Evolutionary conservation across 2,113 vertebrate species (phyloP).

Genomic region (Lycocorax pyrrhopterus): DNA sequence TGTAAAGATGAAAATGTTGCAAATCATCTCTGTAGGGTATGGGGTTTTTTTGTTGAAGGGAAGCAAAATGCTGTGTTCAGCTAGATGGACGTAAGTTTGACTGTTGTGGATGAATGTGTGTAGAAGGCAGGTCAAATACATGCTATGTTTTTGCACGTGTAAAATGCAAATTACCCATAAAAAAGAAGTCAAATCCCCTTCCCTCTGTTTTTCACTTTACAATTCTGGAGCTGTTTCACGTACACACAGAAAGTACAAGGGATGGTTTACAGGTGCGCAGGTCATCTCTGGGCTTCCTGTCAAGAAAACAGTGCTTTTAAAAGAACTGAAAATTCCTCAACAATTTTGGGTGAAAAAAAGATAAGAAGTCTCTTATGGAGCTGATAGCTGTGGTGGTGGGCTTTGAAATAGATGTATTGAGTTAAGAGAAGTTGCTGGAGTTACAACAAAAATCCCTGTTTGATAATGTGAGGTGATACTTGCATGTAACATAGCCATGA

Average conservation of each 20-base stretch:
- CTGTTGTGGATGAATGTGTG: not conserved
- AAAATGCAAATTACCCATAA: not conserved
- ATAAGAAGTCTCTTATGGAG: not conserved
- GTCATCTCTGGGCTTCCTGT: not conserved
- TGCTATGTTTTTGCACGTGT: not conserved
- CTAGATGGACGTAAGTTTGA: not conserved
- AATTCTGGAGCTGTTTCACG: not conserved
- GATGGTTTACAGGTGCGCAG: not conserved
- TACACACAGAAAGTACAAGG: not conserved
- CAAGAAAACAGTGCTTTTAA: not conserved
- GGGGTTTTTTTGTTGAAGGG: not conserved
- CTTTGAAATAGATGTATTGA: not conserved
- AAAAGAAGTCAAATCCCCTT: not conserved
- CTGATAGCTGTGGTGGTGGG: not conserved
- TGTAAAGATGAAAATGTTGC: slow-evolving; percentile 30
- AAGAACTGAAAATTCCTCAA: not conserved
- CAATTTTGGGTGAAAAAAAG: not conserved
- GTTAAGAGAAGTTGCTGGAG: not conserved
- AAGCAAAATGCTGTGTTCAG: not conserved
- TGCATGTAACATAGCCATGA: not conserved
- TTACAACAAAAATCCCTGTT: not conserved
- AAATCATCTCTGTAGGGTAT: not conserved
- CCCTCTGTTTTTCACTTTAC: not conserved
- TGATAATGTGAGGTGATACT: not conserved
- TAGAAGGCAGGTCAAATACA: not conserved